Percentiles rank a stretch among this genome's conserved stretches.
phyloP scores from a whole-genome alignment of 2,797 vertebrate species.

The Streptopelia turtur region DNA sequence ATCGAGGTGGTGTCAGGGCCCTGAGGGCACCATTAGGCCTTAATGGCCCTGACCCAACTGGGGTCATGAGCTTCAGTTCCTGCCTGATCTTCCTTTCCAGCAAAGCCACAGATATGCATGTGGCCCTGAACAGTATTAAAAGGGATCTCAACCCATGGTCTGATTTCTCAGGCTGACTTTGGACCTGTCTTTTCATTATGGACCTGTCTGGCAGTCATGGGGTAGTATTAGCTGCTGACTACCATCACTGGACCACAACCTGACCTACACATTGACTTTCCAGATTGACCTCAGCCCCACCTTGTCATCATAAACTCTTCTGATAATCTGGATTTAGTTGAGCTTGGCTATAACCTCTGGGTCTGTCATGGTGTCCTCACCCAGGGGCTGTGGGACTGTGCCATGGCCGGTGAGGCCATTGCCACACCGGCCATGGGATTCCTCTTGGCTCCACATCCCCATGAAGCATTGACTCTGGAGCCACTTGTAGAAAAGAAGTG shows the following conservation, averaged over 20 bases:
- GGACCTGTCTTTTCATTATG: too few relatives aligned
- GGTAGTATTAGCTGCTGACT: too few relatives aligned
- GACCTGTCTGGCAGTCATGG: not conserved
- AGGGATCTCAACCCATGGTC: not conserved
- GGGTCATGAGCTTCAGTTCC: not conserved
- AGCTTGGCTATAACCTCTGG: not conserved
- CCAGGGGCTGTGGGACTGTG: not conserved
- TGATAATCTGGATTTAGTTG: not conserved
- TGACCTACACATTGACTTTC: not conserved
- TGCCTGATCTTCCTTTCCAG: not conserved
- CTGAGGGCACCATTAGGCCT: not conserved
- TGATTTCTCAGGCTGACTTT: too few relatives aligned
- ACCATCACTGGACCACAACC: not conserved
- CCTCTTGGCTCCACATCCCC: not conserved
- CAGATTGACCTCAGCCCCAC: not conserved
- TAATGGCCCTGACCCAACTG: too few relatives aligned
- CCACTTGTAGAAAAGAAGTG: too few relatives aligned
- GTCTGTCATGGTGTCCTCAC: not conserved
- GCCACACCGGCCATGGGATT: not conserved
- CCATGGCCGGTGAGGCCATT: not conserved
- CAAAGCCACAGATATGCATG: not conserved
- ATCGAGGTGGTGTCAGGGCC: too few relatives aligned
- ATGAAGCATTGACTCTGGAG: not conserved
- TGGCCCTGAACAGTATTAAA: not conserved
- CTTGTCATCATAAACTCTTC: not conserved